Evolutionary conservation across 2,888 invertebrate genomes (phyloP), one percentile per base, ranked within the genome.

Genomic region (Oxycera nigricornis): DNA sequence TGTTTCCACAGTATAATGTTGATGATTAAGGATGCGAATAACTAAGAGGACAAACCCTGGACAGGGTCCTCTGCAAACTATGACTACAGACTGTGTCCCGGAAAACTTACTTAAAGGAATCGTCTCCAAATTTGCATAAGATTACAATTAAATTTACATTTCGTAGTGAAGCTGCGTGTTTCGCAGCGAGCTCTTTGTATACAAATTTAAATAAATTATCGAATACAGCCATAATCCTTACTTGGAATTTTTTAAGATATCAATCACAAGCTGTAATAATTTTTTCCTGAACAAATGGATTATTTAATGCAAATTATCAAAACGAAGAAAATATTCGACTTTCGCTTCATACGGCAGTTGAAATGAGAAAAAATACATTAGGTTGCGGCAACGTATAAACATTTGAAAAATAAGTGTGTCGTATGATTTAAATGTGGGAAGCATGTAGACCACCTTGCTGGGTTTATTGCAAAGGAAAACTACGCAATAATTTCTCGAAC

Each of bases 71-170:
- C 2, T 6, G 3, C 31, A 22, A 20, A 62, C 20, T 6, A 11
- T 55, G 20, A 35, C 59, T 28, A n/a, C n/a, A 2, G 35, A 14
- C 26, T 62, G 30, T 24, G 17, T 39, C 1, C 62, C 39, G 31
- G 35, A 35, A 35, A 39, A 20, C 17, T 35, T 62, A 9, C 11
- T 62, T 35, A 22, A n/a, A 62, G 39, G 62, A 55, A 62, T 62
- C 35, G 20, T 9, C 30, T 17, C 11, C 17, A 62, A 62, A 62
- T 62, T 62, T 35, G 62, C 62, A 62, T 62, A 39, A 22, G 22
- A 62, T 62, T 62, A 62, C 62, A 7, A 35, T 62, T 11, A 62
- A 35, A 62, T 62, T 62, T 62, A 20, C 62, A 62, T 62, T 62
- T 62, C 39, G 20, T 62, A 35, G 62, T 31, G 55, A 55, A 22